These are phyloP conservation scores for Plagiodera versicolora DNA, from an alignment of 2,888 invertebrate genomes.

Conservation along the genomic window DNA sequence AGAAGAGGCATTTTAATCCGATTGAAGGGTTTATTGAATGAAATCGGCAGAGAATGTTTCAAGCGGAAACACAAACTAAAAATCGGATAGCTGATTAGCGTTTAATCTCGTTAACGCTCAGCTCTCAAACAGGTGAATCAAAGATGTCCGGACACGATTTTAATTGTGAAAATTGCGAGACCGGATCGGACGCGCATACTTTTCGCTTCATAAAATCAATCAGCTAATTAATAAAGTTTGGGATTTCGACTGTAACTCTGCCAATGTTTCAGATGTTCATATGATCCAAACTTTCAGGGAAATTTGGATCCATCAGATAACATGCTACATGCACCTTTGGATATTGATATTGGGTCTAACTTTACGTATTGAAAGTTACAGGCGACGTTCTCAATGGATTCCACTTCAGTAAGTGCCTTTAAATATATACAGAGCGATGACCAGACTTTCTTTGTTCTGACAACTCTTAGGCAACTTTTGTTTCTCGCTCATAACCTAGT, in stretches of 20 bases:
- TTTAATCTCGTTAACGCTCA: background rate
- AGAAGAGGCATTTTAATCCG: too few relatives aligned
- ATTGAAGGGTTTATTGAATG: too few relatives aligned
- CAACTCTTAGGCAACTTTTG: too few relatives aligned
- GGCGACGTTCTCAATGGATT: too few relatives aligned
- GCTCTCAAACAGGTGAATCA: background rate
- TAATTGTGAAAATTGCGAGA: background rate
- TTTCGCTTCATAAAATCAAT: constrained; percentile 3
- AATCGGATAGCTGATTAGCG: background rate
- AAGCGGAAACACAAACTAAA: background rate
- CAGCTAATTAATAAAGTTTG: constrained; percentile 11
- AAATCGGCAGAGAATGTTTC: too few relatives aligned
- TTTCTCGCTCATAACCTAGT: too few relatives aligned
- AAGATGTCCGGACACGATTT: background rate
- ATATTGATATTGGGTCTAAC: background rate
- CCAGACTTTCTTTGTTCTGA: too few relatives aligned
- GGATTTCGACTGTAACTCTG: background rate
- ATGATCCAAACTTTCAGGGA: background rate
- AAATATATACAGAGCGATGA: too few relatives aligned
- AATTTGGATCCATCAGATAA: too few relatives aligned
- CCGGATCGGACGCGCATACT: background rate
- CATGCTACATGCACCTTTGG: background rate
- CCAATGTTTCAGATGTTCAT: background rate
- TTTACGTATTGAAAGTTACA: background rate
- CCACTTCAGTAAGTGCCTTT: too few relatives aligned